Evolutionary conservation across 2,888 invertebrate species (phyloP).

Genomic region (Lymantria monacha): DNA sequence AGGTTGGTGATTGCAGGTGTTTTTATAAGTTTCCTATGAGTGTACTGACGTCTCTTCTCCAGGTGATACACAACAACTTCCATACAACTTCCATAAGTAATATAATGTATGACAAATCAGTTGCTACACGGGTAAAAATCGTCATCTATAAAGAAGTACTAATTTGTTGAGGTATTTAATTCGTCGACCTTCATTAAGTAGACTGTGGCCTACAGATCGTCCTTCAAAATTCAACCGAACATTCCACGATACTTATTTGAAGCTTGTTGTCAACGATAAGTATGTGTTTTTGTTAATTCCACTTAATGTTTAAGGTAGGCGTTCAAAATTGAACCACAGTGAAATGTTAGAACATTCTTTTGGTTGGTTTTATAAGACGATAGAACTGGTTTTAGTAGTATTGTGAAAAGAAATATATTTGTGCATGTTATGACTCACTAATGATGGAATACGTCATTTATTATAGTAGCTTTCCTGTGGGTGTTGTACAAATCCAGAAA

Average conservation of each 20-base stretch:
- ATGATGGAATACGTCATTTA: no score
- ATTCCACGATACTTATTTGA: slow-evolving; percentile 9
- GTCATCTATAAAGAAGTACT: not conserved
- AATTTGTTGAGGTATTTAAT: not conserved
- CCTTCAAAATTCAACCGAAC: slow-evolving; percentile 9
- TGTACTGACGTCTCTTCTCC: no score
- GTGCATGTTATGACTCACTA: not conserved
- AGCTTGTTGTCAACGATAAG: slow-evolving; percentile 4
- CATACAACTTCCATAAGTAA: no score
- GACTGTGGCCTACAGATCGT: slow-evolving; percentile 5
- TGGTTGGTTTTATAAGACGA: not conserved
- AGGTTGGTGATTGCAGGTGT: no score
- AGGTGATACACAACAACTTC: no score
- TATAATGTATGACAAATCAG: no score
- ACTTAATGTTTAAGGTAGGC: slow-evolving; percentile 3
- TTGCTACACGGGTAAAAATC: no score
- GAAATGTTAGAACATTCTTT: slow-evolving; percentile 1
- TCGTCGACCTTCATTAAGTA: slow-evolving; percentile 3
- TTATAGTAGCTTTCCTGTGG: no score
- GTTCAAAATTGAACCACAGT: not conserved
- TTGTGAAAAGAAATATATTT: not conserved
- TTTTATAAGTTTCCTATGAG: no score
- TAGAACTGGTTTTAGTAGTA: not conserved
- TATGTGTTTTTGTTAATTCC: slow-evolving; percentile 5
- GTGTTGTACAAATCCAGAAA: no score